Percentiles rank a stretch among this genome's conserved stretches.
Conservation (phyloP, 2,113 vertebrate genomes). For the Falco punctatus region DNA sequence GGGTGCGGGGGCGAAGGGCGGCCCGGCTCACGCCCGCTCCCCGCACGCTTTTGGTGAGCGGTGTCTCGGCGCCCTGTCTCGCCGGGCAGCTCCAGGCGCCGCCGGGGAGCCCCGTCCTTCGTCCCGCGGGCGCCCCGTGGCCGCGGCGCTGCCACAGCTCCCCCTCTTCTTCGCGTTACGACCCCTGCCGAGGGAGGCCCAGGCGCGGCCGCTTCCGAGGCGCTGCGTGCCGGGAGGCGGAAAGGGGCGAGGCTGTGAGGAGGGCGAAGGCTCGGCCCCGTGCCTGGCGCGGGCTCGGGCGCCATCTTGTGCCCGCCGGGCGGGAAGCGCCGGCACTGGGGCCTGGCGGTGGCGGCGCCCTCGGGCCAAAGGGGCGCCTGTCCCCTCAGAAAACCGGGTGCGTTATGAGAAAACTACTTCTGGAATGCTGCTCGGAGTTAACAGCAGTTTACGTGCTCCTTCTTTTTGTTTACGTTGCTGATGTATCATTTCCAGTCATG, state of each 20-base stretch:
- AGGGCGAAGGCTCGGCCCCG: rapidly evolving
- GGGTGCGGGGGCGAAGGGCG: too few species aligned
- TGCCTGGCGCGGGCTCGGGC: background rate
- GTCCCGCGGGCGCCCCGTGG: background rate
- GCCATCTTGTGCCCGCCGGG: background rate
- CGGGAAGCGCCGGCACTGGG: background rate
- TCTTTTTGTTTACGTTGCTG: background rate
- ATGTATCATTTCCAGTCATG: background rate
- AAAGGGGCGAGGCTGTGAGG: rapidly evolving
- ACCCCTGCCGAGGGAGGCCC: rapidly evolving
- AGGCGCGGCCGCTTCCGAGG: rapidly evolving
- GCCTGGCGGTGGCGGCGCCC: background rate
- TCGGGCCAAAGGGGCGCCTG: background rate
- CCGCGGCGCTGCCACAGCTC: background rate
- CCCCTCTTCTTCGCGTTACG: too few species aligned
- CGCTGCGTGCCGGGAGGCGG: background rate
- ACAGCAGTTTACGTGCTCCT: background rate
- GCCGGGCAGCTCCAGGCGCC: too few species aligned
- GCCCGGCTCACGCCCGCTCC: background rate
- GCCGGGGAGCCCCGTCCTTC: rapidly evolving
- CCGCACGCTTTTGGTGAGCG: too few species aligned
- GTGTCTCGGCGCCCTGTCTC: too few species aligned
- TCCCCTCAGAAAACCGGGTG: rapidly evolving
- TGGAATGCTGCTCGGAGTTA: background rate
- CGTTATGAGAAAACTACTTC: rapidly evolving